A percentile compares a stretch with the other conserved stretches of the same genome.
Conservation (phyloP, 2,797 vertebrate genomes). For the Sebastes kiyomatsui region DNA sequence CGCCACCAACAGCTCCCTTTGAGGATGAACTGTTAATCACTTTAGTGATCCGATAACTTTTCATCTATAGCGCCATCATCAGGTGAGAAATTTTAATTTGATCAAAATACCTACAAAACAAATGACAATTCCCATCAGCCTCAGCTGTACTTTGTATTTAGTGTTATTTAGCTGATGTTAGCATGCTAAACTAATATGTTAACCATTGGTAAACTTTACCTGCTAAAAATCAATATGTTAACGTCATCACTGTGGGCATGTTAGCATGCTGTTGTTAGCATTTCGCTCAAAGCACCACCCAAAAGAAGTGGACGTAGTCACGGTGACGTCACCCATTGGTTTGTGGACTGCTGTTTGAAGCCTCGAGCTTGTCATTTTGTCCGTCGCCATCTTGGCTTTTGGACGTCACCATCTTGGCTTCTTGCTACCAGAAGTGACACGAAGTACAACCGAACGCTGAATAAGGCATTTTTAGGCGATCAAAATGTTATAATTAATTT, state of each 20-base stretch:
- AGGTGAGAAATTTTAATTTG: not conserved
- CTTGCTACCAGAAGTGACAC: too few species aligned
- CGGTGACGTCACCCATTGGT: too few species aligned
- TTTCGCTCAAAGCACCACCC: not conserved
- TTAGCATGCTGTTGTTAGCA: not conserved
- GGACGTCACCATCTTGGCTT: too few species aligned
- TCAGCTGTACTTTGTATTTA: not conserved
- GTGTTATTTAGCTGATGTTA: not conserved
- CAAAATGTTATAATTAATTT: too few species aligned
- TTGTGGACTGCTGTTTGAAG: too few species aligned
- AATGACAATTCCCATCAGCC: not conserved
- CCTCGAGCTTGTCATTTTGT: too few species aligned
- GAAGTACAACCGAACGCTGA: too few species aligned
- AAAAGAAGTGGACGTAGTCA: too few species aligned
- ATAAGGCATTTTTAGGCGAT: too few species aligned
- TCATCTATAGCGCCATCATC: not conserved
- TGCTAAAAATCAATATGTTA: not conserved
- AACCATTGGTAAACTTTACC: not conserved
- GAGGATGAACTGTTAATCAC: not conserved
- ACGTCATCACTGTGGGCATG: not conserved
- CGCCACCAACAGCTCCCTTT: not conserved
- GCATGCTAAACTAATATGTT: not conserved
- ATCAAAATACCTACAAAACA: too few species aligned
- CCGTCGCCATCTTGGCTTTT: too few species aligned
- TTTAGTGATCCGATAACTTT: not conserved